Base-by-base conservation (phyloP, 2,113 vertebrate species). In the Erythrocercus mccallii region DNA sequence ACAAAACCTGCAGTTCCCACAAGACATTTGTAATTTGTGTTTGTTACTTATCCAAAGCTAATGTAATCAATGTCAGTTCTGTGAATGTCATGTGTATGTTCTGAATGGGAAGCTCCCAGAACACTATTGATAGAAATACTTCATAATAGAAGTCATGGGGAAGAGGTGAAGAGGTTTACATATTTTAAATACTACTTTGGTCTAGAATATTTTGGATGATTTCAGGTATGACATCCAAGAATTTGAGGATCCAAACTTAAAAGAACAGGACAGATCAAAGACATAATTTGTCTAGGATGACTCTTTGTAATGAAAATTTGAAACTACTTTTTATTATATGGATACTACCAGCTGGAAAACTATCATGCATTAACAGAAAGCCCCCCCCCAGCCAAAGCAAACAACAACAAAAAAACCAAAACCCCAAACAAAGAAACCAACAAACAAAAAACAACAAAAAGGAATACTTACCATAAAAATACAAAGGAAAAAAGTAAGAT, bases 331-430 rank as follows among this genome's bases (percentile, higher is more conserved):
- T 71, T 57, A 50, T 64, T 65, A 27, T 45, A 66, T 71, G 15
- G 10, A 27, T 45, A 25, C 9, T 70, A 77, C 33, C 17, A 71
- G 24, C 10, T 11, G 18, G 12, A 37, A 66, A 38, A 45, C 14
- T 38, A 22, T 71, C 9, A 45, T 64, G 25, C 37, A 79, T 45
- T 40, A 45, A 71, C 20, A 88, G 83, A 65, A 7, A 24, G 8
- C 2, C 1, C 2, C 5, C 1, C 5, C 5, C 8, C 6, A 14
- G 30, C 1, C 5, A 12, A n/a, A 42, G 19, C 10, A 38, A 45
- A 30, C 3, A 47, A 47, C 38, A 40, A 30, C 16, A 33, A 70
- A 31, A 19, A 45, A 20, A 45, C 19, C 11, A 13, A 6, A 30
- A 15, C n/a, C 4, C 11, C 23, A 62, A n/a, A 14, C 8, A 79